These are phyloP conservation scores for Cosmia trapezina DNA, from an alignment of 2,888 invertebrate genomes.

Conservation along the genomic window DNA sequence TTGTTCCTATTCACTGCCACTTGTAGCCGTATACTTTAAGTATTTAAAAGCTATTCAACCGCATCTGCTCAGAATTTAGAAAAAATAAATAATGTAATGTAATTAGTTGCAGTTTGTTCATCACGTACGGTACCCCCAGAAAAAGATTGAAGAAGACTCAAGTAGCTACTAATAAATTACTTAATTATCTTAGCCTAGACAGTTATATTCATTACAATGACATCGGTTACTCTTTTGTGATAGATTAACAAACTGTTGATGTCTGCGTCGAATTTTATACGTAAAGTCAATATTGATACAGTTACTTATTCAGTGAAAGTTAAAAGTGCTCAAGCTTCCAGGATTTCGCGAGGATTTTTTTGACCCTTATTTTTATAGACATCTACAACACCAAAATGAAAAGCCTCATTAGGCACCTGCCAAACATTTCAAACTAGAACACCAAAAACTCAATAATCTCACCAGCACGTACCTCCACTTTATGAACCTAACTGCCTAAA, in stretches of 20 bases:
- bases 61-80: background rate
- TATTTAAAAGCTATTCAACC: background rate
- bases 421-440: background rate
- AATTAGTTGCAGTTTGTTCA: no score
- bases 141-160: background rate
- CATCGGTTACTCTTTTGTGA: no score
- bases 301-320: no score
- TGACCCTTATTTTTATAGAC: no score
- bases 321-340: no score
- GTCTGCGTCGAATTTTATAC: no score
- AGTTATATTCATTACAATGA: no score
- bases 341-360: no score
- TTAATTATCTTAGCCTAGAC: background rate
- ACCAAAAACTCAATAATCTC: background rate
- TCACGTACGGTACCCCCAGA: background rate
- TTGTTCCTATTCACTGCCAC: constrained; percentile 2
- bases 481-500: background rate
- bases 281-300: no score
- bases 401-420: background rate
- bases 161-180: background rate
- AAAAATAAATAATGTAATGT: no score
- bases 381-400: background rate
- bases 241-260: no score
- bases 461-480: background rate
- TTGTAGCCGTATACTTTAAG: constrained; percentile 5